Base-by-base conservation (phyloP, 2,888 invertebrate species). In the Yponomeuta plumbellus region DNA sequence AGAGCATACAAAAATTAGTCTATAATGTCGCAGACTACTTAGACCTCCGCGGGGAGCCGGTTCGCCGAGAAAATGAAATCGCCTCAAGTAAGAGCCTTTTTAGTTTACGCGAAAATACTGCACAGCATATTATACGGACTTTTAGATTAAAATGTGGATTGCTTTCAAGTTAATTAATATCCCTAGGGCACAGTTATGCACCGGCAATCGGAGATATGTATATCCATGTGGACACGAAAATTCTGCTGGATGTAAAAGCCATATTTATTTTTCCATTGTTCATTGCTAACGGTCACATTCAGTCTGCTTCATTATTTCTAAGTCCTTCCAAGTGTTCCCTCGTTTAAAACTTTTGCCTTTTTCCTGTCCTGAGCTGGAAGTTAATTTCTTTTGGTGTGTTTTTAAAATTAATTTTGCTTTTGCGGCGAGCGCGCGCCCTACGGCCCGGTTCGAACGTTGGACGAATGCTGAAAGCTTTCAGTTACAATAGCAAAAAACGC, bases 311-410 rank as follows among this genome's bases (percentile, higher is more conserved):
- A 88, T 88, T 88, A 88, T 89, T 90, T 88, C 84, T 84, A 87
- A 88, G 87, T 86, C 85, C 75, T 79, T 75, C 76, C n/a, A 80
- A 85, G 83, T 83, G 83, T 81, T 82, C 81, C 81, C 83, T 80
- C 80, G 83, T 82, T 84, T 76, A 77, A 82, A 89, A 89, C 80
- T 88, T 88, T 84, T 82, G 82, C 87, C 81, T 80, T 78, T 75
- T 78, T 80, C 79, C 76, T 76, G 79, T 79, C 80, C 76, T 78
- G 77, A 79, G 74, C 76, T 76, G 79, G 80, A 89, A 90, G 89
- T 89, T 89, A 89, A 91, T 90, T 88, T 91, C 88, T 89, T 90
- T 89, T 84, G 84, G 88, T 89, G 86, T 88, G 86, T 89, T 89
- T 68, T 88, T 88, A 84, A 90, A 89, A 88, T 89, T 88, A 88